Evolutionary conservation across 2,888 invertebrate genomes (phyloP).

Genomic region (Eugnorisma glareosa): DNA sequence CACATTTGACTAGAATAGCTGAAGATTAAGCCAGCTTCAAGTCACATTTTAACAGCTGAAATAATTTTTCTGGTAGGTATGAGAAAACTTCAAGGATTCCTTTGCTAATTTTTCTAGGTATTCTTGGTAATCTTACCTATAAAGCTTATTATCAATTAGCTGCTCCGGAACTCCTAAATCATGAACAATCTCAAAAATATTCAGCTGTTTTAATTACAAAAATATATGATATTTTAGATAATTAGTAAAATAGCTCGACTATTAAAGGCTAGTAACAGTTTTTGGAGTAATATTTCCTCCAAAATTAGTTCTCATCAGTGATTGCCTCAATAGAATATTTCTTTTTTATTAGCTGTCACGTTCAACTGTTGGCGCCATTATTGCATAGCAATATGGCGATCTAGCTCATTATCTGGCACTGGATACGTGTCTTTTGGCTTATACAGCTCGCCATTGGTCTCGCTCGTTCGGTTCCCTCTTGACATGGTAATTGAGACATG

Average conservation of each 20-base stretch:
- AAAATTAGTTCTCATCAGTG: background rate
- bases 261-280: conserved; percentile 26
- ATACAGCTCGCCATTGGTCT: conserved; percentile 78
- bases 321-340: conserved; percentile 1
- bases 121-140: background rate
- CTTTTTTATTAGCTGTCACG: conserved; percentile 54
- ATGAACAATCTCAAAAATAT: conserved; percentile 50
- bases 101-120: background rate
- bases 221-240: conserved; percentile 33
- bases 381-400: conserved; percentile 38
- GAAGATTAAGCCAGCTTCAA: conserved; percentile 44
- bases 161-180: conserved; percentile 3
- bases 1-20: conserved; percentile 66
- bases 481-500: conserved; percentile 85
- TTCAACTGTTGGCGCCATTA: conserved; percentile 54
- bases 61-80: background rate
- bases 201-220: conserved; percentile 52
- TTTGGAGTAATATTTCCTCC: conserved; percentile 9
- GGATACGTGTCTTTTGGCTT: conserved; percentile 54
- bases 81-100: conserved; percentile 4
- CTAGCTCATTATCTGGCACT: conserved; percentile 39
- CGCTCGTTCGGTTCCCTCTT: conserved; percentile 80
- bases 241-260: conserved; percentile 39
- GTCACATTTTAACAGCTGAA: conserved; percentile 30
- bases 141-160: background rate